Evolutionary conservation across 1,140 invertebrate species (phyloP).

Genomic region (Aphelenchoides besseyi): DNA sequence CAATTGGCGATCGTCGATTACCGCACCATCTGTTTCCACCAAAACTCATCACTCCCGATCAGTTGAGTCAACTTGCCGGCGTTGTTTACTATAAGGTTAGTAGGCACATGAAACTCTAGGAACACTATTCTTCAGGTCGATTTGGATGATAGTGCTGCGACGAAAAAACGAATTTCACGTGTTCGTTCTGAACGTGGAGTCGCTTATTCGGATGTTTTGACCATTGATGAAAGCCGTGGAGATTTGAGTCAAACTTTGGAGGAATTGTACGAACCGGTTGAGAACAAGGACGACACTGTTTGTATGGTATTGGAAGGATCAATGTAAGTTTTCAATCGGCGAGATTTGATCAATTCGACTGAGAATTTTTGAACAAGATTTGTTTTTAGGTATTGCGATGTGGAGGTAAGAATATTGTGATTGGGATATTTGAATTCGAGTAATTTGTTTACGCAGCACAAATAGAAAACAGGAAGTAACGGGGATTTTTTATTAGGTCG

Average conservation of each 20-base stretch:
- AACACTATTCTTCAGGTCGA: constrained; percentile 51
- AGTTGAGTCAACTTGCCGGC: constrained; percentile 35
- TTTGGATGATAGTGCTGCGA: constrained; percentile 55
- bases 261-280: constrained; percentile 53
- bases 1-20: constrained; percentile 34
- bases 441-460: too few relatives aligned
- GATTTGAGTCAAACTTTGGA: constrained; percentile 39
- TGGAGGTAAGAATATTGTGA: too few relatives aligned
- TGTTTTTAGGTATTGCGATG: constrained; percentile 43
- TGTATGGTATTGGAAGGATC: constrained; percentile 55
- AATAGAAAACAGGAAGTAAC: too few relatives aligned
- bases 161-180: constrained; percentile 54
- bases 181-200: constrained; percentile 51
- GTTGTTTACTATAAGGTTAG: constrained; percentile 47
- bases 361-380: too few relatives aligned
- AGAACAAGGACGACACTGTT: constrained; percentile 42
- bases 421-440: too few relatives aligned
- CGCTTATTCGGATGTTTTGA: constrained; percentile 25
- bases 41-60: constrained; percentile 39
- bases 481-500: too few relatives aligned
- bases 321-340: too few relatives aligned
- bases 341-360: too few relatives aligned
- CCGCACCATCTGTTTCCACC: constrained; percentile 53
- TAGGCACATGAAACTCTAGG: not conserved
- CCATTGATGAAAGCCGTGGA: constrained; percentile 30